Evolutionary conservation across 2,797 vertebrate genomes (phyloP).

Genomic region (Schizopygopsis malacanthus): DNA sequence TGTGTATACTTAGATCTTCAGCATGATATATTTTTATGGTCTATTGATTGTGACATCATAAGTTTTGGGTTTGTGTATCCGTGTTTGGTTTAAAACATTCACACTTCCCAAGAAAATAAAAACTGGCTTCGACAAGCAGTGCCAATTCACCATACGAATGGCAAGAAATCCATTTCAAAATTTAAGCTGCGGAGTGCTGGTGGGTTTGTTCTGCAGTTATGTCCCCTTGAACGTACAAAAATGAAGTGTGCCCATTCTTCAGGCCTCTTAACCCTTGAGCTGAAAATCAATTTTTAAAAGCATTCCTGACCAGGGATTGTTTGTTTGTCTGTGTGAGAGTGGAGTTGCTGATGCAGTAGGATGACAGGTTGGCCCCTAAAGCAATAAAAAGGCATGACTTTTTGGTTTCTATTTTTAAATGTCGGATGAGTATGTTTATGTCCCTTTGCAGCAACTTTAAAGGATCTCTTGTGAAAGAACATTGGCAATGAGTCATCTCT

Average conservation of each 20-base stretch:
- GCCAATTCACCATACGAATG: constrained; percentile 12
- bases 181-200: neutral
- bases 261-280: constrained; percentile 47
- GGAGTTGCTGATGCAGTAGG: constrained; percentile 33
- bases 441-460: constrained; percentile 25
- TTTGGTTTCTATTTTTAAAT: constrained; percentile 37
- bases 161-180: neutral
- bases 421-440: constrained; percentile 34
- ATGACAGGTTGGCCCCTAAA: constrained; percentile 49
- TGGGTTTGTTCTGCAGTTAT: neutral
- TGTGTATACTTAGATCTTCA: constrained; percentile 71
- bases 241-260: constrained; percentile 48
- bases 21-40: constrained; percentile 66
- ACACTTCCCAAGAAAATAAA: neutral
- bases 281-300: constrained; percentile 28
- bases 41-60: constrained; percentile 36
- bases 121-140: neutral
- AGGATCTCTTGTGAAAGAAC: neutral
- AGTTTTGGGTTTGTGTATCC: constrained; percentile 31
- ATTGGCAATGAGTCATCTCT: constrained; percentile 41
- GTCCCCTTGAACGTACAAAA: neutral
- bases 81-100: constrained; percentile 16
- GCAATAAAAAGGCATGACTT: constrained; percentile 52
- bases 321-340: neutral
- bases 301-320: constrained; percentile 51